A percentile compares a stretch with the other conserved stretches of the same genome.
Evolutionary conservation across 2,888 invertebrate species (phyloP).

Genomic region (Chromoteleia sp.): DNA sequence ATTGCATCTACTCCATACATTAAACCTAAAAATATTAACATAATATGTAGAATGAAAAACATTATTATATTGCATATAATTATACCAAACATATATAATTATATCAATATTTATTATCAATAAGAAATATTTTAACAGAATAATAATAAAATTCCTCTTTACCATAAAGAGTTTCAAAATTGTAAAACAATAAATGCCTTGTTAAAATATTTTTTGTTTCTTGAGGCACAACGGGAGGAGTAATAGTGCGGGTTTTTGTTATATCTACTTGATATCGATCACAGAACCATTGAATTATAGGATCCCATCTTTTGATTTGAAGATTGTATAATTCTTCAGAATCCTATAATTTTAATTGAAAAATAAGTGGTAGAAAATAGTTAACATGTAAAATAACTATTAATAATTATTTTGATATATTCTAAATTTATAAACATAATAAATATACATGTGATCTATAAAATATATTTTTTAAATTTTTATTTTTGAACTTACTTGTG

Average conservation of each 20-base stretch:
- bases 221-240: conserved; percentile 88
- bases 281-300: conserved; percentile 95
- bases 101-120: not conserved
- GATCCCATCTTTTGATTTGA: conserved; percentile 95
- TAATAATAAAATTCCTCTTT: conserved; percentile 73
- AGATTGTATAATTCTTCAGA: conserved; percentile 90
- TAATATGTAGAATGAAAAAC: not conserved
- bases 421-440: conserved; percentile 15
- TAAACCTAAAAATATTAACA: conserved; percentile 87
- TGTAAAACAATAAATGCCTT: conserved; percentile 92
- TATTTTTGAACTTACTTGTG: conserved; percentile 86
- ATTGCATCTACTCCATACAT: conserved; percentile 94
- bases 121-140: not conserved
- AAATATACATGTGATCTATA: no score
- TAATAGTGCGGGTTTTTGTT: conserved; percentile 89
- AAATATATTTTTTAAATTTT: conserved; percentile 6
- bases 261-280: conserved; percentile 91
- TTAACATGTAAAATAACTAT: conserved; percentile 3
- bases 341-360: conserved; percentile 86
- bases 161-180: conserved; percentile 94
- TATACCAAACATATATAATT: not conserved
- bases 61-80: not conserved
- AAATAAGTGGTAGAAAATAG: not conserved
- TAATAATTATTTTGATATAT: conserved; percentile 46
- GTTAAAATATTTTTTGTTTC: conserved; percentile 89